phyloP scores from a whole-genome alignment of 2,797 vertebrate species.

The Melanotaenia trifasciata region DNA sequence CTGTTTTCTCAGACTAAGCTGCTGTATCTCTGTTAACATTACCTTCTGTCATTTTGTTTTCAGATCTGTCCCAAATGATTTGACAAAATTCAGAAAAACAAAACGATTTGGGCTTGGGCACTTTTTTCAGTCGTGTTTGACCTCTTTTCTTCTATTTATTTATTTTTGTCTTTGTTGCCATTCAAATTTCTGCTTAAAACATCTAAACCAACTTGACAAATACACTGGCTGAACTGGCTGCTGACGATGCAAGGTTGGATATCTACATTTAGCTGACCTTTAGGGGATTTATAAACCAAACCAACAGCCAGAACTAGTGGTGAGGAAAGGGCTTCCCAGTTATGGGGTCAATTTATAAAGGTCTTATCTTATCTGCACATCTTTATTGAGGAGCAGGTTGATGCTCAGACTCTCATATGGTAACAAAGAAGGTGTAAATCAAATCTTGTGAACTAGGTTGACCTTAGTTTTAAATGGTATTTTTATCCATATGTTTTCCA shows the following conservation, averaged over 20 bases:
- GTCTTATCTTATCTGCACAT: constrained; percentile 5
- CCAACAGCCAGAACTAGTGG: neutral
- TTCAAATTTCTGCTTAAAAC: too few species aligned
- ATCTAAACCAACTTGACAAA: neutral
- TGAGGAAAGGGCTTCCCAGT: neutral
- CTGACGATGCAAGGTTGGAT: neutral
- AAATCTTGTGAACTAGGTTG: neutral
- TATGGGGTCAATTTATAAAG: neutral
- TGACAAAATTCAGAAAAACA: neutral
- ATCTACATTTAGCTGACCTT: neutral
- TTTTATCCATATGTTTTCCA: neutral
- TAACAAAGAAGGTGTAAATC: neutral
- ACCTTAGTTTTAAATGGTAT: neutral
- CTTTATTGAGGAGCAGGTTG: neutral
- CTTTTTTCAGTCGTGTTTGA: neutral
- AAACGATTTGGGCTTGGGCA: too few species aligned
- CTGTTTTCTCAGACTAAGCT: neutral
- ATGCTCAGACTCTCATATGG: neutral
- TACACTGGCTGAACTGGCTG: neutral
- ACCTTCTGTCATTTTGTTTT: neutral
- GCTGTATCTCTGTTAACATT: neutral
- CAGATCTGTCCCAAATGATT: neutral
- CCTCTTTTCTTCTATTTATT: neutral
- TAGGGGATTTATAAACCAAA: neutral
- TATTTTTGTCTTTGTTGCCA: too few species aligned